Base-by-base conservation (phyloP, 1,140 invertebrate species). In the Leptoteleia sp. region DNA sequence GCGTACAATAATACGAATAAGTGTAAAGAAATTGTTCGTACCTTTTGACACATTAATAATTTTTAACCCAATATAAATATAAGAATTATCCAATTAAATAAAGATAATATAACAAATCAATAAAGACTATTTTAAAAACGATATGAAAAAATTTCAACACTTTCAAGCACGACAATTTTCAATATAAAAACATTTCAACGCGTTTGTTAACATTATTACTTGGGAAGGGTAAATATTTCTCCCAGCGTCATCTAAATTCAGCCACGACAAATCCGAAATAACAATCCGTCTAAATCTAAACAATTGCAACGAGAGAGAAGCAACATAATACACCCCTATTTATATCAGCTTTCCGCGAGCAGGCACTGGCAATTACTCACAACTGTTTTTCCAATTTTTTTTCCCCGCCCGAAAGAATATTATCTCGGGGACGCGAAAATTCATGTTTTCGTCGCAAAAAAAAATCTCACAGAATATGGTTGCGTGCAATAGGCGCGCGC, bases 401-500 rank as follows among this genome's bases (percentile, higher is more conserved):
- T n/a, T n/a, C n/a, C n/a, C 16, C 22, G 12, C 31, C 47, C 48
- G 37, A 55, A 52, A 40, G 68, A 62, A 62, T 62, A 64, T 62
- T 72, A 72, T 72, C 57, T 62, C 68, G 13, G 33, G 11, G 55
- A 55, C n/a, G 57, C 29, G 57, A 72, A 40, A 62, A 72, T 72
- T 27, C 57, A 55, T 55, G 57, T 38, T 43, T 64, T 54, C 57
- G 68, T 62, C 40, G 68, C 31, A 33, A 12, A 55, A 64, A 55
- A 72, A 72, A n/a, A n/a, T 72, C 48, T 72, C 47, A 48, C 31
- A 52, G 54, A 59, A 71, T 71, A 71, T 61, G 57, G 38, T 40
- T 17, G 1, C n/a, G 42, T 29, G 48, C 17, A 29, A 64, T 54
- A 40, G 48, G 50, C 52, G 27, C 12, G 54, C 61, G 52, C 50